Percentiles rank a stretch among this genome's conserved stretches.
These are phyloP conservation scores for Drosophila limbata DNA, from an alignment of 2,888 invertebrate genomes.

Conservation along the genomic window DNA sequence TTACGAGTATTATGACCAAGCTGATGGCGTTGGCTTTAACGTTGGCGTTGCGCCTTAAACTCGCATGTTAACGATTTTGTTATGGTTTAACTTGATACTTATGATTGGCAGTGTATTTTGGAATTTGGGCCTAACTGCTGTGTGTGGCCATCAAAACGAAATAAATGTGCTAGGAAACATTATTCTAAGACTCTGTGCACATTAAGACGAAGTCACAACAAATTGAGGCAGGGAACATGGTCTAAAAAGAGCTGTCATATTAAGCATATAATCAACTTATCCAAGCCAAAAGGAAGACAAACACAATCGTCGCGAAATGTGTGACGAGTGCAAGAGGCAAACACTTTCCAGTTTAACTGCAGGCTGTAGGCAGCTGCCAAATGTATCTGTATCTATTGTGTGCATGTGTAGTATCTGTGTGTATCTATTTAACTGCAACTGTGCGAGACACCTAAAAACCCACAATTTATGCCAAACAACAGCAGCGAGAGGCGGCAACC, in stretches of 20 bases:
- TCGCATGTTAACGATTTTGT: constrained; percentile 29
- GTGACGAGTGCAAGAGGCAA: constrained; percentile 36
- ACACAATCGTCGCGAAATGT: constrained; percentile 18
- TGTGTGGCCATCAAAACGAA: constrained; percentile 27
- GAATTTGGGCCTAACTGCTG: constrained; percentile 1
- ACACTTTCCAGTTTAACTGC: constrained; percentile 75
- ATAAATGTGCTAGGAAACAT: constrained; percentile 2
- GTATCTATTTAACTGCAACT: constrained; percentile 62
- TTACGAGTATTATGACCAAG: constrained; percentile 64
- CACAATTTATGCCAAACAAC: constrained; percentile 74
- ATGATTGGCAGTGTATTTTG: constrained; percentile 51
- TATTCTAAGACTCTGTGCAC: constrained; percentile 13
- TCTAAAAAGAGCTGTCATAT: constrained; percentile 12
- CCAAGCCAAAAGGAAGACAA: constrained; percentile 10
- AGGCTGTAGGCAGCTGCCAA: constrained; percentile 53
- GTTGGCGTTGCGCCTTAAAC: constrained; percentile 34
- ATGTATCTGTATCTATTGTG: constrained; percentile 12
- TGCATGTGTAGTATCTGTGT: constrained; percentile 6
- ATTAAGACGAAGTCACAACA: constrained; percentile 15
- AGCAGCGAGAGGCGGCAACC: constrained; percentile 41
- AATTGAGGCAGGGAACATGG: constrained; percentile 21
- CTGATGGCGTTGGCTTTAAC: constrained; percentile 63
- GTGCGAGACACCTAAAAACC: constrained; percentile 76
- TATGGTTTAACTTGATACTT: constrained; percentile 18
- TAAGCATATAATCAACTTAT: constrained; percentile 25